Base-by-base conservation (phyloP, 2,888 invertebrate species). In the Drosophila koepferae region DNA sequence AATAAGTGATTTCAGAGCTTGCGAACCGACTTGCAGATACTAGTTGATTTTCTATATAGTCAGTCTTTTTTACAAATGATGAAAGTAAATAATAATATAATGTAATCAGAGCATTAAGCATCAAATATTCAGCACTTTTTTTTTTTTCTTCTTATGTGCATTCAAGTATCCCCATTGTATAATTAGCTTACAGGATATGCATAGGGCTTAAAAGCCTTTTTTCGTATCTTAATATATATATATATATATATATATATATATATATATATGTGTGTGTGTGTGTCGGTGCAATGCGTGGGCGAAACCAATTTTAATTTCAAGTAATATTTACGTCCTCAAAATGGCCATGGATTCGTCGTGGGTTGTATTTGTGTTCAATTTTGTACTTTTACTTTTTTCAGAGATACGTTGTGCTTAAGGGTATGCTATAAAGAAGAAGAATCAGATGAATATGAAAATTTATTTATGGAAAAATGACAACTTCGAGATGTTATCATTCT, bases 281-380 rank as follows among this genome's bases (percentile, higher is more conserved):
- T 23, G 23, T 23, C 2, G 2, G 68, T 60, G 18, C 60, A 48
- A 56, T 63, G 51, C 31, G 58, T 61, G 59, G 68, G 54, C 55
- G 18, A 59, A 58, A 73, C 67, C 80, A 79, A 77, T 86, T 86
- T 86, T 80, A 80, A 86, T 86, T 88, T 77, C 66, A 70, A 72
- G 66, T 63, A 63, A 67, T 77, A 86, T 86, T 81, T 86, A 78
- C 65, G 62, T 67, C 67, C 74, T 79, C 73, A 66, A 88, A 83
- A 84, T 80, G 77, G 76, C 74, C 73, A 59, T 71, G 60, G 59
- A 70, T 44, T 63, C 72, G 48, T 68, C 71, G 61, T 58, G 64
- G 55, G 48, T 40, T 68, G 71, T 38, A 54, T 55, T 72, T 79
- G 28, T 53, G 51, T 59, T 48, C 51, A 36, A 20, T 28, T 34